phyloP scores from a whole-genome alignment of 2,113 vertebrate species.

The Etheostoma cragini region DNA sequence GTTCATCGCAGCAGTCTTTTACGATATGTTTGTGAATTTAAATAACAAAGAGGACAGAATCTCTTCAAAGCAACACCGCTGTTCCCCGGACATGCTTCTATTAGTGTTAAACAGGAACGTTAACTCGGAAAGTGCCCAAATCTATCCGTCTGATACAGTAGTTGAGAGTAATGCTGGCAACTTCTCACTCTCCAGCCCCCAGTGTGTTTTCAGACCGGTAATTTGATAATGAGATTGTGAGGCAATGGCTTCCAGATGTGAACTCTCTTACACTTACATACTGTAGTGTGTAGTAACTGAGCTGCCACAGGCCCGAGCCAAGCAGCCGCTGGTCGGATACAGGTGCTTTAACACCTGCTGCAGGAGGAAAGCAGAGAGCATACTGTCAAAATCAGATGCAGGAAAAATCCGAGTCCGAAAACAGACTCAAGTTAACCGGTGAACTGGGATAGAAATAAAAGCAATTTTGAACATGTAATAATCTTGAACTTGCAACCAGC shows the following conservation, averaged over 20 bases:
- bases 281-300: constrained; percentile 26
- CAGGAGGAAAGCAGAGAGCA: not conserved
- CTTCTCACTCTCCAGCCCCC: constrained; percentile 15
- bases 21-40: not conserved
- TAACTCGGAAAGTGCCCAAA: not conserved
- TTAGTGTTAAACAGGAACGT: not conserved
- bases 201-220: constrained; percentile 56
- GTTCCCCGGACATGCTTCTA: not conserved
- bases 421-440: not conserved
- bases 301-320: constrained; percentile 11
- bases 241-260: constrained; percentile 72
- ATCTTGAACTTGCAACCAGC: not conserved
- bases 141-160: not conserved
- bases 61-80: not conserved
- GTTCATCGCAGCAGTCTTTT: not conserved
- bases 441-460: not conserved
- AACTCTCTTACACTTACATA: constrained; percentile 15
- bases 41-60: not conserved
- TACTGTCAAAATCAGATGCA: not conserved
- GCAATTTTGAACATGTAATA: not conserved
- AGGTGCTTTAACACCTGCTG: constrained; percentile 46
- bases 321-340: constrained; percentile 17
- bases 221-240: constrained; percentile 75
- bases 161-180: constrained; percentile 4
- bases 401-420: not conserved